phyloP scores from a whole-genome alignment of 2,113 vertebrate genomes.

The Canis aureus region DNA sequence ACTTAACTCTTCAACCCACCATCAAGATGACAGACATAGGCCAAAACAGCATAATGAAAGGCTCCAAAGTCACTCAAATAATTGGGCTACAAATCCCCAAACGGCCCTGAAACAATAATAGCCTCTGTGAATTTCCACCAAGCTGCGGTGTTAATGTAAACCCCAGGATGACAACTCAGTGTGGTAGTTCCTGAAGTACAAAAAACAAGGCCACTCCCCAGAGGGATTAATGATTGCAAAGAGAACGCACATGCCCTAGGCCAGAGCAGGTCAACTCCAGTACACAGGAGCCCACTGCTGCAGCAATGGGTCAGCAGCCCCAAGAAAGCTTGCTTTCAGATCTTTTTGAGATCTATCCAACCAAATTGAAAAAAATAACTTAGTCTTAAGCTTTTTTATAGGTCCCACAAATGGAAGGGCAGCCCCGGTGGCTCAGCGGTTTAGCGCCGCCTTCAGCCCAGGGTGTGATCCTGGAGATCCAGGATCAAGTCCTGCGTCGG shows the following conservation, averaged over 20 bases:
- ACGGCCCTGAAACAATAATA: constrained; percentile 29
- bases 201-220: constrained; percentile 48
- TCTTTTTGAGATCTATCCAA: not conserved
- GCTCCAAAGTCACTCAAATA: constrained; percentile 41
- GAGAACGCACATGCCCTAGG: not conserved
- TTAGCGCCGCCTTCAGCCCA: too few relatives aligned
- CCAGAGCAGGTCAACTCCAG: not conserved
- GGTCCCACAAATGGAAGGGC: not conserved
- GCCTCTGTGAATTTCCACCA: constrained; percentile 32
- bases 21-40: constrained; percentile 17
- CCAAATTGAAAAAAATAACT: not conserved
- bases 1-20: not conserved
- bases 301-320: not conserved
- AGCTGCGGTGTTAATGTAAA: not conserved
- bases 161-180: constrained; percentile 10
- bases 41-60: constrained; percentile 6
- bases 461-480: too few relatives aligned
- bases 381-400: not conserved
- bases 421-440: not conserved
- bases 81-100: not conserved
- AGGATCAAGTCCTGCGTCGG: too few relatives aligned
- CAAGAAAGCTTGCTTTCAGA: not conserved
- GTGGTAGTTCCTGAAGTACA: constrained; percentile 27
- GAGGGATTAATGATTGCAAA: constrained; percentile 16
- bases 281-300: not conserved